Conservation (phyloP, 2,113 vertebrate genomes). For the Malurus melanocephalus region DNA sequence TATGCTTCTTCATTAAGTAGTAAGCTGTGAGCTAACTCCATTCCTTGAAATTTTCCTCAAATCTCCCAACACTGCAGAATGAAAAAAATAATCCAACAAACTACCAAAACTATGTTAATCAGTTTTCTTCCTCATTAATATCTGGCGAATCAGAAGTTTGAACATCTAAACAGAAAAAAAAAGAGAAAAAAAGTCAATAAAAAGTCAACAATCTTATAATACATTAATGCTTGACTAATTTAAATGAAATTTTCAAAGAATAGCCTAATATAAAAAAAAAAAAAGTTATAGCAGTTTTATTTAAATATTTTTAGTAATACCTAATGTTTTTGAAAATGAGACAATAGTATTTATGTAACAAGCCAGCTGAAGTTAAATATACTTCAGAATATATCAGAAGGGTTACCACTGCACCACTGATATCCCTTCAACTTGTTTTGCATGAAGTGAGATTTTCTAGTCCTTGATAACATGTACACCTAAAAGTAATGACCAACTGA, state of each 20-base stretch:
- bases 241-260: background rate
- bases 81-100: background rate
- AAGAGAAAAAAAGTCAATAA: background rate
- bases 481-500: background rate
- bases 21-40: slow-evolving; percentile 86
- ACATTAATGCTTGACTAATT: background rate
- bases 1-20: slow-evolving; percentile 82
- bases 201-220: background rate
- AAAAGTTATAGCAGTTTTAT: background rate
- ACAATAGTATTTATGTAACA: background rate
- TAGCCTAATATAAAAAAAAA: background rate
- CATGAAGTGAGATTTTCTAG: background rate
- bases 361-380: background rate
- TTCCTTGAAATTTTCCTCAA: slow-evolving; percentile 57
- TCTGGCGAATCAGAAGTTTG: background rate
- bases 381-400: background rate
- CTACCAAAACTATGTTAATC: background rate
- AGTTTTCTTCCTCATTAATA: background rate
- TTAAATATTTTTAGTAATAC: background rate
- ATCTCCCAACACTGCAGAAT: background rate
- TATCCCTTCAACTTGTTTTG: background rate
- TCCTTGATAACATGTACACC: background rate
- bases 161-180: slow-evolving; percentile 6
- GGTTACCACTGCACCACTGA: background rate
- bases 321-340: background rate